Base-by-base conservation (phyloP, 2,888 invertebrate genomes). In the Caenorhabditis sulstoni region DNA sequence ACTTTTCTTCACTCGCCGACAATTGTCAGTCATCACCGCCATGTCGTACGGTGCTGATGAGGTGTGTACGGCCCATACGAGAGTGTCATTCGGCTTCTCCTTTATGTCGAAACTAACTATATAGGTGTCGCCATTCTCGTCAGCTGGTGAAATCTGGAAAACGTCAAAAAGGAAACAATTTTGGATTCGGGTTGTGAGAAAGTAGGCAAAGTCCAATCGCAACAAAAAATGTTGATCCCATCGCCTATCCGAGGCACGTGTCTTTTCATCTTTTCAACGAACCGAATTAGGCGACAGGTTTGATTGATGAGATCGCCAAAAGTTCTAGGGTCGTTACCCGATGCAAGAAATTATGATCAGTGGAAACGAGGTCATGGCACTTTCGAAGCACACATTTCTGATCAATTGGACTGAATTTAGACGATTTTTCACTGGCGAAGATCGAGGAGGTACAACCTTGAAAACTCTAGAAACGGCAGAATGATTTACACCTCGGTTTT, bases 11-110 rank as follows among this genome's bases (percentile, higher is more conserved):
- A 81, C 83, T 39, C 85, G 45, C 44, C 75, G 68, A 57, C 86
- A 86, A 61, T 86, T 86, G 35, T 86, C 82, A n/a, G 82, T 79
- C 83, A 86, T 83, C 39, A 84, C 81, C 37, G 84, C 83, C 79
- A 82, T 83, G 50, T 86, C 86, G 47, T 86, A 85, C 12, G 86
- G 86, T 16, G 83, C 83, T 37, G 83, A 79, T 37, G 84, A 77
- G 52, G 73, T 80, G 62, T 84, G 84, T 37, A 84, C 67, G 23
- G 80, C 75, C 84, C 84, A 84, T 22, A 66, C 59, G 18, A 82
- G 44, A 4, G 73, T 71, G 41, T 73, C 81, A 39, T 74, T 65
- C n/a, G 82, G 79, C 62, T 71, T 78, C 50, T 80, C 76, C 45
- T 74, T 62, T n/a, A 84, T 61, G 55, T 86, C 82, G 49, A 86